Conservation (phyloP, 2,888 invertebrate genomes). For the Phymatocera aterrima region DNA sequence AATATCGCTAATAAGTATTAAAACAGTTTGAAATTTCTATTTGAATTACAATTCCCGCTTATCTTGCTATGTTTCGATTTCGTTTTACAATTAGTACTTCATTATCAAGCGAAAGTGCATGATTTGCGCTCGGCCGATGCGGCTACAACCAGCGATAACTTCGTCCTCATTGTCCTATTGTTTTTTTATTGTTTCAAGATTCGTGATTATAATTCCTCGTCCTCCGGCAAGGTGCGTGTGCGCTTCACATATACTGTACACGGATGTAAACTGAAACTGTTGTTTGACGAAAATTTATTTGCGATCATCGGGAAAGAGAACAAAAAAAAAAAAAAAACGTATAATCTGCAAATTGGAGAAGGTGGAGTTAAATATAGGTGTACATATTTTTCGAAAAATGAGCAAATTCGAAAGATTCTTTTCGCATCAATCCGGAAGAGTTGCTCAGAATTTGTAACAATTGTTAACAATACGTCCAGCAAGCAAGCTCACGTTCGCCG, state of each 20-base stretch:
- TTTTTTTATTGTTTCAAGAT: conserved; percentile 37
- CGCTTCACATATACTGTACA: not conserved
- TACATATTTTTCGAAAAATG: not conserved
- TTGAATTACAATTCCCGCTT: conserved; percentile 28
- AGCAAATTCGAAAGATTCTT: not conserved
- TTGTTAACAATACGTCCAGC: too few species aligned
- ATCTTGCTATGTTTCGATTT: conserved; percentile 20
- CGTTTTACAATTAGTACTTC: not conserved
- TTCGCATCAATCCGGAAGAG: not conserved
- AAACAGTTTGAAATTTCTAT: conserved; percentile 31
- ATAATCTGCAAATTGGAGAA: too few species aligned
- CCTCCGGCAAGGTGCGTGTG: not conserved
- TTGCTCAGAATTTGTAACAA: not conserved
- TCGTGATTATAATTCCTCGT: conserved; percentile 16
- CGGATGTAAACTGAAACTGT: too few species aligned
- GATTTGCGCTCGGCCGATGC: conserved; percentile 12
- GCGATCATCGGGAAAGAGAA: too few species aligned
- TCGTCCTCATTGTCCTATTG: conserved; percentile 39
- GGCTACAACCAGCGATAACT: not conserved
- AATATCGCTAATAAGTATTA: conserved; percentile 47
- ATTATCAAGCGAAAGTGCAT: conserved; percentile 39
- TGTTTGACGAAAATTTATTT: too few species aligned
- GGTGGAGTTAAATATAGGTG: too few species aligned
- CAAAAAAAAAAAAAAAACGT: too few species aligned
- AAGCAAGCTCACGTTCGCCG: not conserved